Conservation (phyloP, 2,888 invertebrate genomes). For the Dasysyrphus albostriatus region DNA sequence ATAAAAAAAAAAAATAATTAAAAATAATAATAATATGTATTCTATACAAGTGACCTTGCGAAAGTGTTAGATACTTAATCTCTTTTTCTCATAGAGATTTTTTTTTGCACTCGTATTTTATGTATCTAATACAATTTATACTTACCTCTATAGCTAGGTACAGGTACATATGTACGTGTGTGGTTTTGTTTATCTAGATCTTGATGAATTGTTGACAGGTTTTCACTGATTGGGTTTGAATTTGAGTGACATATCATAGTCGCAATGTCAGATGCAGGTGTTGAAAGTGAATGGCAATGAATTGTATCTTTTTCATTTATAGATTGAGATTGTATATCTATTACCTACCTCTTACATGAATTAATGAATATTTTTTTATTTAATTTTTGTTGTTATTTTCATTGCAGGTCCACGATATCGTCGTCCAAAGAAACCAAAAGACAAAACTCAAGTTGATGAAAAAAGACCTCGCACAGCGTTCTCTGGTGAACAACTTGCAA, state of each 20-base stretch:
- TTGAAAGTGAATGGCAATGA: conserved; percentile 65
- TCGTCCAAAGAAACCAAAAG: conserved; percentile 84
- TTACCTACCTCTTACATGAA: conserved; percentile 9
- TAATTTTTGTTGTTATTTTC: conserved; percentile 5
- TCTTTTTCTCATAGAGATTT: conserved; percentile 39
- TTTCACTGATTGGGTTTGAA: conserved; percentile 54
- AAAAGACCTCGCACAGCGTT: conserved; percentile 98
- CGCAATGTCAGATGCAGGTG: conserved; percentile 49
- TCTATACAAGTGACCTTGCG: conserved; percentile 59
- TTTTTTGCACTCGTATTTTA: conserved; percentile 11
- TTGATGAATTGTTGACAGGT: conserved; percentile 74
- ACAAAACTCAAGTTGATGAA: conserved; percentile 87
- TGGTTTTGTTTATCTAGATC: conserved; percentile 58
- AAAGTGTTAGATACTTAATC: conserved; percentile 71
- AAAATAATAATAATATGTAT: conserved; percentile 33
- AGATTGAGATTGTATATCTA: conserved; percentile 33
- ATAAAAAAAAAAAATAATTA: conserved; percentile 20
- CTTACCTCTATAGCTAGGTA: background rate
- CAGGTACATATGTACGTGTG: too few relatives aligned
- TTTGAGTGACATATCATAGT: conserved; percentile 66
- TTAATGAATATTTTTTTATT: conserved; percentile 24
- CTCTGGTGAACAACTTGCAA: conserved; percentile 95
- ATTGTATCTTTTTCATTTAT: conserved; percentile 10
- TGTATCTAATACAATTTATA: background rate
- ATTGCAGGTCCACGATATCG: conserved; percentile 83